A percentile compares a stretch with the other conserved stretches of the same genome.
phyloP scores from a whole-genome alignment of 2,797 vertebrate species.

The Steatocranus sp. region DNA sequence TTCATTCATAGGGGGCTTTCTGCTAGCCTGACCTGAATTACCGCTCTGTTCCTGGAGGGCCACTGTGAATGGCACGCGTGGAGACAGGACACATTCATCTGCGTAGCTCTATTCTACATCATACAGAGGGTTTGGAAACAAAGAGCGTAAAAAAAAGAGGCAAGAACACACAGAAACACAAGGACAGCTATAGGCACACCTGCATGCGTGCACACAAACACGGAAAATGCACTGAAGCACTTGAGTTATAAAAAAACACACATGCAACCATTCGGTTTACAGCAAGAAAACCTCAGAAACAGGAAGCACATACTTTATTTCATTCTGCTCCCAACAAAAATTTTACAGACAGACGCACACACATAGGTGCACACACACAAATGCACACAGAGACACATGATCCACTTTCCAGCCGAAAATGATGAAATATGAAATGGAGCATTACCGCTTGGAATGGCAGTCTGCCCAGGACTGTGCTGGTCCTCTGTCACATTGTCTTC shows the following conservation, averaged over 20 bases:
- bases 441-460: conserved; percentile 84
- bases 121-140: conserved; percentile 61
- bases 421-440: conserved; percentile 77
- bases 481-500: conserved; percentile 87
- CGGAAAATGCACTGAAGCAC: neutral
- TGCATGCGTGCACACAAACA: conserved; percentile 20
- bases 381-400: conserved; percentile 40
- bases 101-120: conserved; percentile 70
- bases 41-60: conserved; percentile 76
- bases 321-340: conserved; percentile 21
- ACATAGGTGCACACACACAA: conserved; percentile 35
- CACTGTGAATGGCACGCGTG: conserved; percentile 70
- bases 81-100: conserved; percentile 80
- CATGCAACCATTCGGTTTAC: conserved; percentile 24
- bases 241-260: neutral
- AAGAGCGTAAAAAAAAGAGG: conserved; percentile 29
- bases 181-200: conserved; percentile 46
- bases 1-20: conserved; percentile 77
- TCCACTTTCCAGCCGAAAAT: conserved; percentile 67
- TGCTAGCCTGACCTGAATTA: conserved; percentile 82
- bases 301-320: conserved; percentile 43
- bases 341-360: conserved; percentile 28
- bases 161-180: conserved; percentile 43
- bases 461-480: conserved; percentile 82
- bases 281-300: conserved; percentile 38